Percentiles rank a stretch among this genome's conserved stretches.
Conservation (phyloP, 2,797 vertebrate species). For the Phyllotis vaccarum region DNA sequence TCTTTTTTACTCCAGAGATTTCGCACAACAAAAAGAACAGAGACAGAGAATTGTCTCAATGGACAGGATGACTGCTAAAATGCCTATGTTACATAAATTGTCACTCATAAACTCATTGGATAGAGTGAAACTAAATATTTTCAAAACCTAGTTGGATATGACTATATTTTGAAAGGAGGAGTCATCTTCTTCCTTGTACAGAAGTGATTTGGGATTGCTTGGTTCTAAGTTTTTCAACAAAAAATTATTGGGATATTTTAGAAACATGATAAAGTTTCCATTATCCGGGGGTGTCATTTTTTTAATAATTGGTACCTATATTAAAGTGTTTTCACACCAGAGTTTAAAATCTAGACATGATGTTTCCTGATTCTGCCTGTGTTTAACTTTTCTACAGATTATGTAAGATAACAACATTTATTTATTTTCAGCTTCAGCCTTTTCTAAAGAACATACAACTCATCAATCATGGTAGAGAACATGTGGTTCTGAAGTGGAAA, state of each 20-base stretch:
- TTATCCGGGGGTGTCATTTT: neutral
- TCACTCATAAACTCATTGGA: too few species aligned
- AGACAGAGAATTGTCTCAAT: too few species aligned
- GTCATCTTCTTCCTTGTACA: too few species aligned
- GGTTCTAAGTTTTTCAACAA: too few species aligned
- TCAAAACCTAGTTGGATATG: too few species aligned
- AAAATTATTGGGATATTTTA: neutral
- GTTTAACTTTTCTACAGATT: neutral
- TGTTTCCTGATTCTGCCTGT: neutral
- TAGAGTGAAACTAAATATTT: too few species aligned
- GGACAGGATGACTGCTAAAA: too few species aligned
- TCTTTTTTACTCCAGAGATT: neutral
- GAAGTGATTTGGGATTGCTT: too few species aligned
- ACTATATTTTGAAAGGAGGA: too few species aligned
- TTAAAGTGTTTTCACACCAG: neutral
- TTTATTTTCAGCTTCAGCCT: neutral
- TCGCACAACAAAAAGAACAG: neutral
- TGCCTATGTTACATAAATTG: too few species aligned
- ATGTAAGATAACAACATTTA: neutral
- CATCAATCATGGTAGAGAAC: too few species aligned
- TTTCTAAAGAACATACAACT: neutral
- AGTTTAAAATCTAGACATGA: neutral
- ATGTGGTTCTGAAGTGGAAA: too few species aligned
- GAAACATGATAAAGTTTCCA: neutral
- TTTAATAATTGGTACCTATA: neutral